Evolutionary conservation across 2,113 vertebrate species (phyloP), one percentile per base, ranked within the genome.

Genomic region (Nothocercus nigrocapillus): DNA sequence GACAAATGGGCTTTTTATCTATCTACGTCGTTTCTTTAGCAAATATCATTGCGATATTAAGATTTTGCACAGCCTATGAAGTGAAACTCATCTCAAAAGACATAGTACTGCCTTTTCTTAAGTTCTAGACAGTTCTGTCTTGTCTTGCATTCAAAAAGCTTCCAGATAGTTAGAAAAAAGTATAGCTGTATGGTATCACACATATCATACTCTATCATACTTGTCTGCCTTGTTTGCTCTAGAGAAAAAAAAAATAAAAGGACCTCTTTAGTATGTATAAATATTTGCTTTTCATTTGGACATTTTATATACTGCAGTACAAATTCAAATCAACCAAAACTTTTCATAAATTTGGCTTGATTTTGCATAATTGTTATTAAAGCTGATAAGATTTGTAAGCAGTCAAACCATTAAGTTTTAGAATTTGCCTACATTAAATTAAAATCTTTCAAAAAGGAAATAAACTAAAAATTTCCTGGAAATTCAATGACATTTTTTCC

Each of bases 1-100:
- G 25, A 72, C 7, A 54, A 67, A 81, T 0, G 1, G 0, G 0
- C 63, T n/a, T 70, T 53, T 90, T 58, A 36, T 36, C 47, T 61
- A 19, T 64, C 14, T 28, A 63, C 6, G 0, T 68, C 7, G 5
- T 27, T 5, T 83, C 36, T 90, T 47, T 75, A 86, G 25, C n/a
- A 88, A 68, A 56, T n/a, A 5, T 54, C 3, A 2, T 4, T 81
- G 5, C 30, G 72, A 63, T 78, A 54, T 32, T 45, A 4, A 84
- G 81, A 36, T 67, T 92, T 58, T 85, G 7, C 9, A 51, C 0
- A 0, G 32, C 3, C 2, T 19, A 2, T 44, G 44, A 14, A 28
- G 13, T 56, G 2, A 78, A 74, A 6, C 4, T 67, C 80, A 68
- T 63, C 14, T 44, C 14, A 72, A 59, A 70, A 67, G 78, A 77